Evolutionary conservation across 2,888 invertebrate genomes (phyloP), one percentile per base, ranked within the genome.

Genomic region (Xestia xanthographa): DNA sequence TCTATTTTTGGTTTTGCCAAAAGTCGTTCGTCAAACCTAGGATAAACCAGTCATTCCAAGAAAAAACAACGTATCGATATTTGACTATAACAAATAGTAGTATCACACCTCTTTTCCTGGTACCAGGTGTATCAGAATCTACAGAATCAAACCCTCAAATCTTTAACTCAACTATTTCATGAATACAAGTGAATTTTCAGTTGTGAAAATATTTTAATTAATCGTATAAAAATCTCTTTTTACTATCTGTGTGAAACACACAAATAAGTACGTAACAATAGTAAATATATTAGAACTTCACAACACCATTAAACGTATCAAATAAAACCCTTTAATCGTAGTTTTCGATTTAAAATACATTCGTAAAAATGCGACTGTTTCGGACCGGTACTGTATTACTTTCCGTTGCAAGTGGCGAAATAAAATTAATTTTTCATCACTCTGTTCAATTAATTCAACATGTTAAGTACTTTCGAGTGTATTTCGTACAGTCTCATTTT

Each of bases 341-440:
- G 22, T 38, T 56, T 63, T 41, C 17, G 26, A 70, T 66, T 53
- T 63, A 80, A 84, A 58, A 43, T 9, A 69, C 67, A 14, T 38
- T 22, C 22, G 22, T 65, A 72, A 72, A 79, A 84, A 72, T 45
- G 12, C 41, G 45, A 63, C 34, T n/a, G 14, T 77, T 38, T 72
- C 77, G 17, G n/a, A 43, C 14, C 12, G 0, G 20, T 65, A 74
- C 79, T 67, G 26, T 71, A 74, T 67, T 14, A 45, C 63, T 60
- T 56, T 65, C 67, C 80, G 70, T 60, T 80, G 65, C 82, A 84
- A 60, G 53, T 38, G 26, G 56, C 63, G 75, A 75, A 84, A 86
- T 82, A 53, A 75, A 80, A 87, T 77, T 72, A 83, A 78, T 77
- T 84, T 82, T 87, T 87, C 79, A 86, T 87, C 70, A 79, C 81